Evolutionary conservation across 2,797 vertebrate species (phyloP), one percentile per base, ranked within the genome.

Genomic region (Lindbergichthys nudifrons): DNA sequence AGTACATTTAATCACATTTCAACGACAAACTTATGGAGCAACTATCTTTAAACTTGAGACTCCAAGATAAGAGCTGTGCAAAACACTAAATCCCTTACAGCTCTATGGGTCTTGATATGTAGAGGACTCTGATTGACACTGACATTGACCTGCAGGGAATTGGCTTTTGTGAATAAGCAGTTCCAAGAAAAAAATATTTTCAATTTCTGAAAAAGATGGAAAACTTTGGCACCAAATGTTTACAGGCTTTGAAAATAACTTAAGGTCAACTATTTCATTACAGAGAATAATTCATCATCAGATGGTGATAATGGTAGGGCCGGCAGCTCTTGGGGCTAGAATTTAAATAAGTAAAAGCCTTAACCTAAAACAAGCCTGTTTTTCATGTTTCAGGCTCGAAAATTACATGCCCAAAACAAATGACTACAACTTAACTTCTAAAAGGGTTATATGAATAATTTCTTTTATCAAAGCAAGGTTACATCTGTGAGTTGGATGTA

Each of bases 261-360:
- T 84, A 90, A 88, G 90, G 91, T 90, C 86, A 86, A 73, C 69
- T 77, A 81, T 87, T 90, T 88, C 86, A 88, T 91, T 90, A 89
- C 54, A 71, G 64, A 77, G 83, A 88, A 91, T 90, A 88, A 89
- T 84, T 88, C 79, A 86, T 86, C 78, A 83, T 82, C 85, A 70
- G 70, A 76, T 42, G 18, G 70, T 7, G 53, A 81, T 64, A 11
- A 30, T 21, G 59, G 48, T 6, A 30, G 61, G 77, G 71, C 2
- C 21, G 77, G 59, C 12, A 26, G 46, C 58, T 82, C 75, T 76
- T 3, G 56, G 60, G 84, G 75, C 70, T 65, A 57, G 79, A 80
- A 70, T 87, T 83, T 86, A 76, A 67, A 85, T 86, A 87, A 73
- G 81, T 73, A 84, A 61, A 73, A 56, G 68, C 71, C 57, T 68